phyloP scores from a whole-genome alignment of 2,797 vertebrate species.

The Lagorchestes hirsutus region DNA sequence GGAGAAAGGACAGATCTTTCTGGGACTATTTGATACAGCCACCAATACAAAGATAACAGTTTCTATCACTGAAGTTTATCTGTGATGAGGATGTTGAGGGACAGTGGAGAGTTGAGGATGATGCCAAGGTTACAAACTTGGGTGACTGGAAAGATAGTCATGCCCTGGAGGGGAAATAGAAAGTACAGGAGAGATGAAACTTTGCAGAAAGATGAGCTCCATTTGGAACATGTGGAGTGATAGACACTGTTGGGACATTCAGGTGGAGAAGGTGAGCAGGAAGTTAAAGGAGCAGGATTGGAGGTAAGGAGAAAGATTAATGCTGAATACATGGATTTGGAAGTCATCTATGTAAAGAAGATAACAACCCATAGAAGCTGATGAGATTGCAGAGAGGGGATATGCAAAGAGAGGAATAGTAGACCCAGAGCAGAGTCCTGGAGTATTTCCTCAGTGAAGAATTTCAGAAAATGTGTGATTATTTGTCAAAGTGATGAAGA shows the following conservation, averaged over 20 bases:
- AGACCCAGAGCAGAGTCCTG: neutral
- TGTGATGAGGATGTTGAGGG: neutral
- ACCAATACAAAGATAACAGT: neutral
- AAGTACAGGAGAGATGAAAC: constrained; percentile 7
- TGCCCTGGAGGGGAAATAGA: neutral
- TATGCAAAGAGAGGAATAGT: neutral
- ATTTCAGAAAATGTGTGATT: neutral
- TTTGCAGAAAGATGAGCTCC: constrained; percentile 17
- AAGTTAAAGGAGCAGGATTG: neutral
- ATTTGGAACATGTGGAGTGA: neutral
- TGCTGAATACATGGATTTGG: neutral
- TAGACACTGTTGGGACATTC: neutral
- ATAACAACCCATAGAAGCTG: neutral
- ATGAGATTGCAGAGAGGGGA: neutral
- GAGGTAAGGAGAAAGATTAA: neutral
- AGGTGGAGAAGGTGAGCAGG: neutral
- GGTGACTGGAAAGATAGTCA: neutral
- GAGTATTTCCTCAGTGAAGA: neutral
- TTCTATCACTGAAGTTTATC: neutral
- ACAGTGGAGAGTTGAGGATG: neutral
- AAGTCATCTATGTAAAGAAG: neutral
- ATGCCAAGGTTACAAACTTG: neutral
- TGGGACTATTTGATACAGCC: neutral
- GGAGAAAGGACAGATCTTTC: neutral
- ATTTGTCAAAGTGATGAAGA: neutral